A percentile compares a stretch with the other conserved stretches of the same genome.
Conservation (phyloP, 1,140 invertebrate genomes). For the Drosophila insularis region DNA sequence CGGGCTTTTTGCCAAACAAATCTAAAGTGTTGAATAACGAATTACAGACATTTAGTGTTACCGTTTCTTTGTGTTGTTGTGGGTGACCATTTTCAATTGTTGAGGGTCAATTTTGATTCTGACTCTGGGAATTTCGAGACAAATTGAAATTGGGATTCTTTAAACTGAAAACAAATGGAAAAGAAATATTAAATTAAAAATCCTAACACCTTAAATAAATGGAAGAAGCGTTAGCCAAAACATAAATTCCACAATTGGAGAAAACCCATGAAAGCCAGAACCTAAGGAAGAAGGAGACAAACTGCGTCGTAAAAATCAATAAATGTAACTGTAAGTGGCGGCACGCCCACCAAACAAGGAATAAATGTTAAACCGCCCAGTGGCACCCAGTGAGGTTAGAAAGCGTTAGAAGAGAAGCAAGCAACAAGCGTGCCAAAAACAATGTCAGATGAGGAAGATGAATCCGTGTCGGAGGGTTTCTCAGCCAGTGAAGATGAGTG, state of each 20-base stretch:
- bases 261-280: not conserved
- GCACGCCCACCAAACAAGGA: conserved; percentile 37
- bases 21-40: too few relatives aligned
- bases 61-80: too few relatives aligned
- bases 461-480: conserved; percentile 75
- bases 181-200: not conserved
- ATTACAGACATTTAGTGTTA: too few relatives aligned
- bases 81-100: too few relatives aligned
- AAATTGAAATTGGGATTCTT: too few relatives aligned
- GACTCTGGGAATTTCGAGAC: too few relatives aligned
- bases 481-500: conserved; percentile 80
- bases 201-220: not conserved
- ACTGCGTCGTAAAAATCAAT: conserved; percentile 79
- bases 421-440: conserved; percentile 36
- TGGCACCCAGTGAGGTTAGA: conserved; percentile 5
- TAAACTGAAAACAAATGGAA: too few relatives aligned
- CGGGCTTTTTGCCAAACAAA: too few relatives aligned
- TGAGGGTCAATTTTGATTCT: too few relatives aligned
- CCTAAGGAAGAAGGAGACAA: conserved; percentile 19
- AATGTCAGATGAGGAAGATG: conserved; percentile 80
- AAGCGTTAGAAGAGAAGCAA: conserved; percentile 15
- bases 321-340: conserved; percentile 64
- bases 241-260: not conserved
- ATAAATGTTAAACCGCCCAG: conserved; percentile 49
- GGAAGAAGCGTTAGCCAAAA: not conserved